Conservation (phyloP, 2,888 invertebrate genomes). For the Steromphala cineraria region DNA sequence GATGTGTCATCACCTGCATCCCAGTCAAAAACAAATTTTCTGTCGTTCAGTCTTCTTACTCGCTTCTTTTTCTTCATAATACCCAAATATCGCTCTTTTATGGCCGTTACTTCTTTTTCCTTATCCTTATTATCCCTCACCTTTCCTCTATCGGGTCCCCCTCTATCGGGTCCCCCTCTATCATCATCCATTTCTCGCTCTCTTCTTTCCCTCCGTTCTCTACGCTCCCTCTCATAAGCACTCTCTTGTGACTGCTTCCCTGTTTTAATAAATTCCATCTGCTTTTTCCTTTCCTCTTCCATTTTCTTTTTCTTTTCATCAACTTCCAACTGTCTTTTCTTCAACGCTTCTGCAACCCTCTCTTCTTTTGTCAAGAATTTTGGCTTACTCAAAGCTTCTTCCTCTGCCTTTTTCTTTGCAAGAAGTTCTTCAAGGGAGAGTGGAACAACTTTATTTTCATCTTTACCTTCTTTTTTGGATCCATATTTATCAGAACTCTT, state of each 20-base stretch:
- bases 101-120: conserved; percentile 92
- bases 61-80: conserved; percentile 90
- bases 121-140: conserved; percentile 43
- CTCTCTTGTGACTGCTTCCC: conserved; percentile 72
- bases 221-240: conserved; percentile 43
- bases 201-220: conserved; percentile 61
- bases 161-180: too few relatives aligned
- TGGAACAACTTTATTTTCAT: conserved; percentile 80
- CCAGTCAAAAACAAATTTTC: conserved; percentile 99
- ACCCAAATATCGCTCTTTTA: conserved; percentile 93
- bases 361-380: conserved; percentile 98
- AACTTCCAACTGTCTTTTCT: conserved; percentile 90
- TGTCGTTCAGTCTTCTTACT: conserved; percentile 94
- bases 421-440: conserved; percentile 95
- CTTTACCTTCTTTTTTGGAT: conserved; percentile 35
- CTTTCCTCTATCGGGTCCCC: too few relatives aligned
- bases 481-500: not conserved
- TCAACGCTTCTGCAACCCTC: conserved; percentile 90
- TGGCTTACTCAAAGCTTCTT: conserved; percentile 95
- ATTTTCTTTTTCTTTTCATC: conserved; percentile 85
- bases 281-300: conserved; percentile 83
- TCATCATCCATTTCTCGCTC: conserved; percentile 54
- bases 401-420: conserved; percentile 96
- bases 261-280: conserved; percentile 77
- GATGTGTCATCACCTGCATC: conserved; percentile 99